Evolutionary conservation across 2,113 vertebrate species (phyloP), one percentile per base, ranked within the genome.

Genomic region (Muscicapa adusta): DNA sequence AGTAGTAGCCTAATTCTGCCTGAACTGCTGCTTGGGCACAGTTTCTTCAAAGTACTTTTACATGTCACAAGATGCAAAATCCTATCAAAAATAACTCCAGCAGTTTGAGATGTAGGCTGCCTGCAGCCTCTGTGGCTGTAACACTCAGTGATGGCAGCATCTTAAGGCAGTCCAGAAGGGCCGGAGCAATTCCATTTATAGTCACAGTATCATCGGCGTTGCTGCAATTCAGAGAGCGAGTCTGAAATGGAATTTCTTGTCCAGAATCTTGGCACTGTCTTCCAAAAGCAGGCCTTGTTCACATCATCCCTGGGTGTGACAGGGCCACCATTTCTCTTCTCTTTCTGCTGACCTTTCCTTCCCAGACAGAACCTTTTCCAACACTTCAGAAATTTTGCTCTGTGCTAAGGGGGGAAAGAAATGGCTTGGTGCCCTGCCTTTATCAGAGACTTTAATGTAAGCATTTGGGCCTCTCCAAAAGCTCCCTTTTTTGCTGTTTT

Each of bases 141-240:
- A 26, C 0, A 0, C 62, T 73, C 66, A 91, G 85, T 3, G 0
- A 51, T 36, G 25, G 85, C 26, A 80, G 91, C 67, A 70, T 50
- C 74, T 38, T 26, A 48, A 88, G 42, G 78, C 85, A 76, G 43
- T 8, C 60, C 72, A 93, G 83, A 88, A 80, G 56, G 51, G 76
- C 60, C 36, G 56, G 42, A 95, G 83, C 61, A 94, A 95, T 92
- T 94, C 96, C 96, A 95, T 96, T 96, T 96, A 96, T 96, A 96
- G 96, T 90, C 95, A 94, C 92, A 88, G 31, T 20, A 70, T 54
- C 56, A 31, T 51, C 26, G 1, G 83, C 95, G 47, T 6, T 40
- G 56, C 91, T 93, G 91, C 92, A 88, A 3, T 56, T 86, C 38
- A n/a, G 82, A 94, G 65, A 70, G 29, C 18, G 45, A 88, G 56